These are phyloP conservation scores for Pelusios castaneus DNA, from an alignment of 2,113 vertebrate species.

Conservation along the genomic window DNA sequence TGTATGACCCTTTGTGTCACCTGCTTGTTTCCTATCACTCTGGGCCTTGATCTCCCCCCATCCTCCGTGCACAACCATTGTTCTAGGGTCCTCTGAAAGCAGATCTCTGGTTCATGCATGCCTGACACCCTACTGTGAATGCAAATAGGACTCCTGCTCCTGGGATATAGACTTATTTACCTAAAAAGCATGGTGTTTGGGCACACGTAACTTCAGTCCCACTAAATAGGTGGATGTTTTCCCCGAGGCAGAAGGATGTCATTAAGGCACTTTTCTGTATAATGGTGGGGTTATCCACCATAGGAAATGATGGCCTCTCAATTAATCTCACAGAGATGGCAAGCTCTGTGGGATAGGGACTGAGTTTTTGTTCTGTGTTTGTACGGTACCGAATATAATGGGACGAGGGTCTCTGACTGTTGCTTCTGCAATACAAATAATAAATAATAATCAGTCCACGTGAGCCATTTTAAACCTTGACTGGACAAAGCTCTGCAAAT, in stretches of 20 bases:
- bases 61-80: background rate
- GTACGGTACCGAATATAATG: rapidly evolving
- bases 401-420: background rate
- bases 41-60: background rate
- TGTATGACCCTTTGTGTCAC: slow-evolving; percentile 42
- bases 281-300: background rate
- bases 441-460: rapidly evolving
- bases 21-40: background rate
- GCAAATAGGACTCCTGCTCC: background rate
- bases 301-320: slow-evolving; percentile 55
- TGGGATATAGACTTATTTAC: background rate
- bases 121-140: background rate
- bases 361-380: rapidly evolving
- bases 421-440: background rate
- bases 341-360: rapidly evolving
- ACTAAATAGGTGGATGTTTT: background rate
- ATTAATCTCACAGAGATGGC: slow-evolving; percentile 52
- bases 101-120: background rate
- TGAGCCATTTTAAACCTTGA: background rate
- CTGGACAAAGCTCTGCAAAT: background rate
- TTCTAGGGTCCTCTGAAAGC: background rate
- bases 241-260: background rate
- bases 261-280: background rate
- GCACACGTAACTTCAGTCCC: rapidly evolving
- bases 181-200: rapidly evolving